Conservation (phyloP, 2,888 invertebrate genomes). For the Aproaerema taeniolella region DNA sequence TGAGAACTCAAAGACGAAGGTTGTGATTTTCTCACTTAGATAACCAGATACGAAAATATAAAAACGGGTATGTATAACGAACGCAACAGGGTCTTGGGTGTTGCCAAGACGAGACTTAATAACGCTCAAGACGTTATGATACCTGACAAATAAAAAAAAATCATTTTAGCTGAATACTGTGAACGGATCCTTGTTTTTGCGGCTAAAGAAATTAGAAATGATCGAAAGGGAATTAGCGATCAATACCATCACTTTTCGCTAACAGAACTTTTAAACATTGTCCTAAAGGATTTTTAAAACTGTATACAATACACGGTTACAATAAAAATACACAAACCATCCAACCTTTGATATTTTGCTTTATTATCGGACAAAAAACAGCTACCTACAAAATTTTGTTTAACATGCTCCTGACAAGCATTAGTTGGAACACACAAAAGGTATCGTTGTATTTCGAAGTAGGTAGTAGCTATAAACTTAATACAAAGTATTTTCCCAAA, state of each 20-base stretch:
- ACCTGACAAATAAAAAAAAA: background rate
- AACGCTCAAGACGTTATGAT: background rate
- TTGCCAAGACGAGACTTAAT: background rate
- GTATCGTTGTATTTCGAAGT: constrained; percentile 10
- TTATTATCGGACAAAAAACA: constrained; percentile 1
- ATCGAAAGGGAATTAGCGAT: background rate
- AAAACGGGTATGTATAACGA: background rate
- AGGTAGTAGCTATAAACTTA: constrained; percentile 11
- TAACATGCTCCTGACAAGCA: background rate
- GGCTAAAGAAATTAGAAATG: background rate
- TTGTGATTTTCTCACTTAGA: background rate
- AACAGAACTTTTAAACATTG: background rate
- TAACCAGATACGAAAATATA: background rate
- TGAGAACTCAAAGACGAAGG: background rate
- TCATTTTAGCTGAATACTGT: background rate
- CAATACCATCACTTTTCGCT: background rate
- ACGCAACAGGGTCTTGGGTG: background rate
- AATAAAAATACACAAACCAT: background rate
- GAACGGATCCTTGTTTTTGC: background rate
- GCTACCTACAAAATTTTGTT: constrained; percentile 1
- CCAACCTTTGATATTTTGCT: background rate
- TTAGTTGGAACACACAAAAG: constrained; percentile 1
- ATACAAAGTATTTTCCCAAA: constrained; percentile 6
- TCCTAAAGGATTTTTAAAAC: background rate
- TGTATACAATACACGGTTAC: background rate